A percentile compares a stretch with the other conserved stretches of the same genome.
Evolutionary conservation across 2,113 vertebrate genomes (phyloP).

Genomic region (Azemiops feae): DNA sequence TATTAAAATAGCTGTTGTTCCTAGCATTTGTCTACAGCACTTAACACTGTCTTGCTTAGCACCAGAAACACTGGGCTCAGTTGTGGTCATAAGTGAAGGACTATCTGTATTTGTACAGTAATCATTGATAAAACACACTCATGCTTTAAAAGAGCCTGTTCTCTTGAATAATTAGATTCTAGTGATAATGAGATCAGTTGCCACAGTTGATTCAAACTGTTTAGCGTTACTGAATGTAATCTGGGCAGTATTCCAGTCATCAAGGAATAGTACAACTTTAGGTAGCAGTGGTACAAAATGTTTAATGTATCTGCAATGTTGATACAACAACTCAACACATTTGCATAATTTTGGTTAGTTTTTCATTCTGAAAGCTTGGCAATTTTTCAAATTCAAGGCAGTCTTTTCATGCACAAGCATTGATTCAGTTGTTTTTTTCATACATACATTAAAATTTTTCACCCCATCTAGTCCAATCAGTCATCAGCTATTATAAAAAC

Average conservation of each 20-base stretch:
- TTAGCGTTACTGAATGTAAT: not conserved
- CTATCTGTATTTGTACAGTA: not conserved
- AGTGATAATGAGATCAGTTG: not conserved
- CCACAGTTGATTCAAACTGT: not conserved
- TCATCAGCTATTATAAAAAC: conserved; percentile 46
- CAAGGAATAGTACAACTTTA: conserved; percentile 37
- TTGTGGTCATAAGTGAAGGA: not conserved
- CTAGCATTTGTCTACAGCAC: not conserved
- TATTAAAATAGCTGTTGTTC: not conserved
- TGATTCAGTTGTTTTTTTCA: conserved; percentile 41
- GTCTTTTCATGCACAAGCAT: conserved; percentile 62
- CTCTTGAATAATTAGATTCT: not conserved
- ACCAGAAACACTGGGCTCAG: not conserved
- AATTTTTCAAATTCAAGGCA: conserved; percentile 57
- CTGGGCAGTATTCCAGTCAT: not conserved
- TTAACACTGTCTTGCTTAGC: not conserved
- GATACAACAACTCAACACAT: conserved; percentile 66
- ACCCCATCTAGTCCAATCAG: conserved; percentile 61
- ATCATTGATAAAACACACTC: not conserved
- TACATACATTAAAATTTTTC: conserved; percentile 48
- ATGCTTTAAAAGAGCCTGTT: not conserved
- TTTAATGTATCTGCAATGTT: conserved; percentile 78
- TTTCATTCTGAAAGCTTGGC: conserved; percentile 40
- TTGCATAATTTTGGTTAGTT: conserved; percentile 49
- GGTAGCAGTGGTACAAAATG: conserved; percentile 65